These are phyloP conservation scores for Caenorhabditis zanzibari DNA, from an alignment of 2,888 invertebrate genomes.

Conservation along the genomic window DNA sequence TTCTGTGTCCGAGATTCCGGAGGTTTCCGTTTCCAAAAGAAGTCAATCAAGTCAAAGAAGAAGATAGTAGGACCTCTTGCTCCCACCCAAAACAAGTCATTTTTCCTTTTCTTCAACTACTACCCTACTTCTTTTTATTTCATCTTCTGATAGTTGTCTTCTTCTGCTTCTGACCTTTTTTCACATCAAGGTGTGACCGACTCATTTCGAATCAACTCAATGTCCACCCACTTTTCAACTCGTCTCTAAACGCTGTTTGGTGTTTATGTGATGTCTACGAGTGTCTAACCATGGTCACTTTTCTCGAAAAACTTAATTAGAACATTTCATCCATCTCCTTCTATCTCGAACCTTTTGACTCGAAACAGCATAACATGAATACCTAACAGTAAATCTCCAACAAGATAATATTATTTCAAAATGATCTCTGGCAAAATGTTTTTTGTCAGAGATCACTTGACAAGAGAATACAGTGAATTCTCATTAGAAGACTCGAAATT, in stretches of 20 bases:
- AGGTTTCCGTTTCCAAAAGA: constrained; percentile 54
- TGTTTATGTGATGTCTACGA: constrained; percentile 40
- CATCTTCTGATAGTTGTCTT: constrained; percentile 12
- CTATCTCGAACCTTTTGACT: neutral
- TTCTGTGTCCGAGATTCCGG: constrained; percentile 31
- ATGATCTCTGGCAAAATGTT: neutral
- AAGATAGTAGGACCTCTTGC: constrained; percentile 11
- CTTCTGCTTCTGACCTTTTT: constrained; percentile 19
- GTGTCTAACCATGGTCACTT: constrained; percentile 38
- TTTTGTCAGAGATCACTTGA: too few species aligned
- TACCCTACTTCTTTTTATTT: constrained; percentile 4
- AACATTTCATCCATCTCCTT: neutral
- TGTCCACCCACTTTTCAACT: constrained; percentile 35
- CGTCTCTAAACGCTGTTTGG: constrained; percentile 31
- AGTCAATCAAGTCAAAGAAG: constrained; percentile 60
- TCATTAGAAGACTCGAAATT: neutral
- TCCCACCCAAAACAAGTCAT: constrained; percentile 52
- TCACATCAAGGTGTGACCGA: constrained; percentile 34
- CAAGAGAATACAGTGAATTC: neutral
- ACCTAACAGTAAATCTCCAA: neutral
- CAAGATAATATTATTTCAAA: neutral
- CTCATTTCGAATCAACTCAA: constrained; percentile 18
- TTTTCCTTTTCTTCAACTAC: constrained; percentile 13
- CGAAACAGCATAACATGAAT: neutral
- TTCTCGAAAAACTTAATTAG: constrained; percentile 35